These are phyloP conservation scores for Hipposideros armiger DNA, from an alignment of 2,113 vertebrate genomes.

Conservation along the genomic window DNA sequence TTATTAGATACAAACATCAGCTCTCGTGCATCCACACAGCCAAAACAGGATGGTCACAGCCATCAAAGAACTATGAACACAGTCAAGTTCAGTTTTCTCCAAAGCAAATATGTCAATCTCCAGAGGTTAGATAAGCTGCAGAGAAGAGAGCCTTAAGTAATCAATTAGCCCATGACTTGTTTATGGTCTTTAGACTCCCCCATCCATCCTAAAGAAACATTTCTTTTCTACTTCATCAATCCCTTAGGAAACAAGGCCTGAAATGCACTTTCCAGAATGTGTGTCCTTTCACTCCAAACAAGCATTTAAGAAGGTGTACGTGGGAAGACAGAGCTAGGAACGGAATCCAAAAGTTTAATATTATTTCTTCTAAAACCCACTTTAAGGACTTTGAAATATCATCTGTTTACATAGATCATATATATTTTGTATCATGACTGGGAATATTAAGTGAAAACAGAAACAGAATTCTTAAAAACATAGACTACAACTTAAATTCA, in stretches of 20 bases:
- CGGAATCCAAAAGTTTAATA: background rate
- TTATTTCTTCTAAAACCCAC: background rate
- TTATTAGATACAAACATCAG: background rate
- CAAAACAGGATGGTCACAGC: background rate
- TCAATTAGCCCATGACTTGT: background rate
- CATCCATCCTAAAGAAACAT: background rate
- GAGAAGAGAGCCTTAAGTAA: background rate
- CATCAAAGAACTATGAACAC: background rate
- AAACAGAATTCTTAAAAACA: background rate
- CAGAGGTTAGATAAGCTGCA: background rate
- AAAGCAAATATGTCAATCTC: background rate
- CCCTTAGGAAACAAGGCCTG: background rate
- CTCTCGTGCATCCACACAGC: accelerated
- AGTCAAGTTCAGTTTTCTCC: background rate
- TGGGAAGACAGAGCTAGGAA: background rate
- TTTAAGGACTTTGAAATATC: background rate
- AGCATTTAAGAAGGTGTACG: background rate
- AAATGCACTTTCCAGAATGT: background rate
- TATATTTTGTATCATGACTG: background rate
- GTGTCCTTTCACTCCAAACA: background rate
- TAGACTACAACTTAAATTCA: background rate
- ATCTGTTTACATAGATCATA: background rate
- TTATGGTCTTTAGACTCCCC: background rate
- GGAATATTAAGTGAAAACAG: background rate
- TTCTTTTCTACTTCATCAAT: background rate